A percentile compares a stretch with the other conserved stretches of the same genome.
These are phyloP conservation scores for Ernsta delagoae DNA, from an alignment of 2,888 invertebrate species.

Conservation along the genomic window DNA sequence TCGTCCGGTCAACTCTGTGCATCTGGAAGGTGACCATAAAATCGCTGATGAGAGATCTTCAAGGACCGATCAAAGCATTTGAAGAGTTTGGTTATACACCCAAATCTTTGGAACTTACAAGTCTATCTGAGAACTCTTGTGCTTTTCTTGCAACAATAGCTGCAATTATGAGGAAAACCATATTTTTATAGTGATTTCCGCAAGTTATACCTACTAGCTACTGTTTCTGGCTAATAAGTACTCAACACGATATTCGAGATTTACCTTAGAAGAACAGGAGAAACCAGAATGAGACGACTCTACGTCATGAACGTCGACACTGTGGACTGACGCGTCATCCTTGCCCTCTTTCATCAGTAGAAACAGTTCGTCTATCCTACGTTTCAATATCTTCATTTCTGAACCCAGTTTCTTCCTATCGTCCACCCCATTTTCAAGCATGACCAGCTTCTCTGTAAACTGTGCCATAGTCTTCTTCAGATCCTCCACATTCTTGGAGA, in stretches of 20 bases:
- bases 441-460: slow-evolving; percentile 60
- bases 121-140: no score
- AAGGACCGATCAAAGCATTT: no score
- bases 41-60: no score
- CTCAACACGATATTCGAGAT: not conserved
- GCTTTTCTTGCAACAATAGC: no score
- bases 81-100: no score
- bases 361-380: slow-evolving; percentile 67
- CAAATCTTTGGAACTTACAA: no score
- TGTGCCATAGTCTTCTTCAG: slow-evolving; percentile 54
- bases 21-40: no score
- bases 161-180: no score
- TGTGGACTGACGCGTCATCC: slow-evolving; percentile 60
- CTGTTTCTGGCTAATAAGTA: no score
- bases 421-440: slow-evolving; percentile 57
- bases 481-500: slow-evolving; percentile 64
- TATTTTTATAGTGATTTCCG: no score
- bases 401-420: slow-evolving; percentile 59
- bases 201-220: no score
- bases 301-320: slow-evolving; percentile 58
- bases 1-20: no score
- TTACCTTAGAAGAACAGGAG: slow-evolving; percentile 74
- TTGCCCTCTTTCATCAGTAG: slow-evolving; percentile 71
- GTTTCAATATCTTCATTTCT: slow-evolving; percentile 63
- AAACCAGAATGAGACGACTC: slow-evolving; percentile 75